Evolutionary conservation across 2,888 invertebrate genomes (phyloP).

Genomic region (Lampropteryx suffumata): DNA sequence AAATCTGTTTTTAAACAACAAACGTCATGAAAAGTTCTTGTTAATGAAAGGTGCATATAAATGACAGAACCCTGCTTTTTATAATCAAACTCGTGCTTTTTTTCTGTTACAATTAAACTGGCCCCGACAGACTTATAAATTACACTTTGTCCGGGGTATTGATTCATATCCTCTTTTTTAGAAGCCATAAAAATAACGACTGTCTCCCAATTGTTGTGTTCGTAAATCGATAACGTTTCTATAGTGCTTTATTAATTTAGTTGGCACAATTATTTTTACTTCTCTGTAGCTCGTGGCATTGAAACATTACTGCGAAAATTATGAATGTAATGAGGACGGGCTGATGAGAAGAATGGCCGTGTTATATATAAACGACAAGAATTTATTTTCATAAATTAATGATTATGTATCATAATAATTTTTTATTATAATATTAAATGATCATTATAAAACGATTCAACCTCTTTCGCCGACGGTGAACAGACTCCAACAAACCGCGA

Average conservation of each 20-base stretch:
- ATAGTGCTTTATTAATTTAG: constrained; percentile 52
- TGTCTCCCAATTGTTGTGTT: constrained; percentile 65
- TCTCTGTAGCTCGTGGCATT: background rate
- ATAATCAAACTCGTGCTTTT: constrained; percentile 36
- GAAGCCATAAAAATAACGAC: constrained; percentile 78
- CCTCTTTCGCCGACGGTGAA: constrained; percentile 22
- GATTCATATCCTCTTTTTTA: constrained; percentile 68
- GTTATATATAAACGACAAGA: too few species aligned
- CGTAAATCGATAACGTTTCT: constrained; percentile 62
- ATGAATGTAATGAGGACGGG: too few species aligned
- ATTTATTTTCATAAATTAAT: too few species aligned
- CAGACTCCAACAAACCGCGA: constrained; percentile 53
- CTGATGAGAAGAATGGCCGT: too few species aligned
- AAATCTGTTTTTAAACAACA: too few species aligned
- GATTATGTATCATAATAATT: too few species aligned
- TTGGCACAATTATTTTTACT: constrained; percentile 30
- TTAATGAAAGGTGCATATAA: background rate
- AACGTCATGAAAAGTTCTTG: background rate
- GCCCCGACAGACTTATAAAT: constrained; percentile 64
- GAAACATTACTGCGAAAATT: background rate
- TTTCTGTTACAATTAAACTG: constrained; percentile 59
- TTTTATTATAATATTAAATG: background rate
- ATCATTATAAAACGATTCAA: constrained; percentile 6
- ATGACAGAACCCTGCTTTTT: constrained; percentile 10
- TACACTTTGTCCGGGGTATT: constrained; percentile 67